Percentiles rank a stretch among this genome's conserved stretches.
These are phyloP conservation scores for Dusona sp. DNA, from an alignment of 2,888 invertebrate species.

Conservation along the genomic window DNA sequence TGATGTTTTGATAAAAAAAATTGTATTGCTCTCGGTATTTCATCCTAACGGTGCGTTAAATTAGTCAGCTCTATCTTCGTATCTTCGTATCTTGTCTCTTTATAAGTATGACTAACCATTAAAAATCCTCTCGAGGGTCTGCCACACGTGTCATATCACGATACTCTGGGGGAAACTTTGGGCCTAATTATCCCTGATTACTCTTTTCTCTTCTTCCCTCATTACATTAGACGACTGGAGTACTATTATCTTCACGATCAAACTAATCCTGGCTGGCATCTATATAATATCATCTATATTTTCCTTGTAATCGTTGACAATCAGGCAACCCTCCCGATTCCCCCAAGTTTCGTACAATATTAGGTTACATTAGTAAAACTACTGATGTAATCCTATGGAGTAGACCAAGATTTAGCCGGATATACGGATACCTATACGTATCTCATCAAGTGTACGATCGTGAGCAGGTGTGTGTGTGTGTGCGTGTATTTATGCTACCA, in stretches of 20 bases:
- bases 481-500: constrained; percentile 40
- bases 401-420: background rate
- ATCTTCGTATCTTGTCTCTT: background rate
- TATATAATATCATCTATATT: constrained; percentile 26
- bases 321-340: constrained; percentile 36
- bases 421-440: background rate
- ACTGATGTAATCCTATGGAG: background rate
- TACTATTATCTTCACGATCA: constrained; percentile 44
- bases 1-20: background rate
- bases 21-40: background rate
- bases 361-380: constrained; percentile 2
- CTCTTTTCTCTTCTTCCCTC: constrained; percentile 19
- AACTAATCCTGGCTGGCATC: constrained; percentile 50
- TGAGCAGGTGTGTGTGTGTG: background rate
- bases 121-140: constrained; percentile 34
- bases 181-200: constrained; percentile 51
- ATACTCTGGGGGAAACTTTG: constrained; percentile 39
- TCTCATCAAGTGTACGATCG: background rate
- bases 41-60: background rate
- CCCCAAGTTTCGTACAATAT: background rate
- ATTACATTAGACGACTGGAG: constrained; percentile 18
- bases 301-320: constrained; percentile 37
- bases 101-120: constrained; percentile 18
- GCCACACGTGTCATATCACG: constrained; percentile 13
- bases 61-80: background rate